Evolutionary conservation across 2,797 vertebrate genomes (phyloP), one percentile per base, ranked within the genome.

Genomic region (Anabas testudineus): DNA sequence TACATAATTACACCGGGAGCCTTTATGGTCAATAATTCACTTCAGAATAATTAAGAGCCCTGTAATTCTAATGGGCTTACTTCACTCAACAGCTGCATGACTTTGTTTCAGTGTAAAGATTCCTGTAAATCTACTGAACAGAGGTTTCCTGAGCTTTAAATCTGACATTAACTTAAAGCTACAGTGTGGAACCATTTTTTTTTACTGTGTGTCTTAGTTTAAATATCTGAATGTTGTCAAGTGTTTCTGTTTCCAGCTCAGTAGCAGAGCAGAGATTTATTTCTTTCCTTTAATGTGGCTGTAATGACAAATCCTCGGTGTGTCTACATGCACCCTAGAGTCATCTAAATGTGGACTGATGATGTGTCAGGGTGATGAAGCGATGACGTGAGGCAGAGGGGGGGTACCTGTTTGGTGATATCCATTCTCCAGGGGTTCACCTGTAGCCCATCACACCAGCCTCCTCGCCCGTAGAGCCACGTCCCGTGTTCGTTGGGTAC

Each of bases 361-460:
- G 30, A n/a, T n/a, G n/a, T n/a, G n/a, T n/a, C n/a, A n/a, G n/a
- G 28, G 28, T 10, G 13, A 39, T 15, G 15, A 39, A 39, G 7
- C n/a, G 7, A 13, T 21, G 12, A 42, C 22, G 34, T 24, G 0
- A 19, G 24, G 5, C 14, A 0, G 16, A 16, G 30, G 13, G 0
- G 0, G 15, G 13, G 14, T 42, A 95, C 95, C 95, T 95, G 94
- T 19, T 64, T 34, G 7, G 94, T 94, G 85, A 95, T 10, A 7
- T 95, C 93, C 0, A 66, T 60, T 88, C 88, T 94, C 95, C 94
- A 95, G 22, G 95, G 94, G 73, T 90, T 30, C 21, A 95, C 93
- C 88, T 95, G 94, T 0, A 94, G 88, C 0, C 95, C 94, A 3
- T 94, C 93, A 21, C 94, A 95, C 95, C 95, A 95, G 74, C 95